Evolutionary conservation across 2,797 vertebrate species (phyloP).

Genomic region (Schizopygopsis malacanthus): DNA sequence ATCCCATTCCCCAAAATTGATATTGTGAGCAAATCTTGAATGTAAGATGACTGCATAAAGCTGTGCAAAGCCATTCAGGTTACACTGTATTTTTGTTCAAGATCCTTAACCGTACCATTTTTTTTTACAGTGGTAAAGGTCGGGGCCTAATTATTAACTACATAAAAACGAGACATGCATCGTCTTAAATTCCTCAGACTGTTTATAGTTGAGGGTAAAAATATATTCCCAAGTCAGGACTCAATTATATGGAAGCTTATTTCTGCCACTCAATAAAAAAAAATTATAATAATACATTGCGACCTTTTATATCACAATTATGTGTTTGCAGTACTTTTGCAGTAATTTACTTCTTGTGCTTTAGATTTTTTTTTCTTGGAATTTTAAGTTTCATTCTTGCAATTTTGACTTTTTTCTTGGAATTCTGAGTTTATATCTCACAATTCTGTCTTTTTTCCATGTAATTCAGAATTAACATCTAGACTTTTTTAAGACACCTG

Average conservation of each 20-base stretch:
- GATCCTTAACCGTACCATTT: background rate
- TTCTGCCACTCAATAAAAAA: background rate
- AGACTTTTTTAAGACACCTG: background rate
- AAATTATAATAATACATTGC: background rate
- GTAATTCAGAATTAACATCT: background rate
- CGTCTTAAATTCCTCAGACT: background rate
- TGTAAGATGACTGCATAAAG: background rate
- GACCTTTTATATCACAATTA: background rate
- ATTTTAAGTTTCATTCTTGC: background rate
- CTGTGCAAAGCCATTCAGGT: background rate
- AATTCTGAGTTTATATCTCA: background rate
- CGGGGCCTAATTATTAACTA: background rate
- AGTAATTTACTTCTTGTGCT: background rate
- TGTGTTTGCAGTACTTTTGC: background rate
- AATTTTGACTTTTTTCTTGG: background rate
- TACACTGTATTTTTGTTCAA: background rate
- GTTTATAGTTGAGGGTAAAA: conserved; percentile 7
- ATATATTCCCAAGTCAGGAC: background rate
- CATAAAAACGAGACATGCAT: conserved; percentile 12
- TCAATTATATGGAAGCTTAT: background rate
- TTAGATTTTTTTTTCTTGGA: background rate
- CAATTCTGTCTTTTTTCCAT: background rate
- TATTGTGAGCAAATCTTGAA: background rate
- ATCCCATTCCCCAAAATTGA: background rate
- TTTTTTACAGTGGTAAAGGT: conserved; percentile 3